Conservation (phyloP, 2,113 vertebrate species). For the Nyctereutes procyonoides region DNA sequence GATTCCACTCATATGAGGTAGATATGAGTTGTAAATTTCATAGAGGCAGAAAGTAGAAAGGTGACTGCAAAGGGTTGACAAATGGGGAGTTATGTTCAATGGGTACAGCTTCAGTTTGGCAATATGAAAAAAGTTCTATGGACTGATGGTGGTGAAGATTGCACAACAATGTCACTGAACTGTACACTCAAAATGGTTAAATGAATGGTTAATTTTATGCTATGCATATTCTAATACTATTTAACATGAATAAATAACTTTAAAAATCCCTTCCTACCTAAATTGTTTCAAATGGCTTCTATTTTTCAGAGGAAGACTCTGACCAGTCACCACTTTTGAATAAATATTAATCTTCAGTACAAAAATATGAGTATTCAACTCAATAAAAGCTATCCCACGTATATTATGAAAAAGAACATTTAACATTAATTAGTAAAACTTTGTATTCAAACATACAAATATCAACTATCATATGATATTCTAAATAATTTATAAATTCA, state of each 20-base stretch:
- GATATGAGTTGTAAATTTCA: background rate
- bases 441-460: background rate
- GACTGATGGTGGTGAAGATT: background rate
- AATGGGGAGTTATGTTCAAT: background rate
- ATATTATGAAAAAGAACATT: background rate
- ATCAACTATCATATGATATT: background rate
- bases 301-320: background rate
- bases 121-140: background rate
- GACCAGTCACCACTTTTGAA: background rate
- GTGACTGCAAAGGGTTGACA: background rate
- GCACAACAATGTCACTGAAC: background rate
- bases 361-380: background rate
- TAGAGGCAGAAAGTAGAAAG: background rate
- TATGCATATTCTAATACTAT: background rate
- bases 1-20: background rate
- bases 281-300: background rate
- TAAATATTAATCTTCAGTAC: background rate
- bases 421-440: background rate
- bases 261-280: background rate
- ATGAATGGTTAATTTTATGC: background rate
- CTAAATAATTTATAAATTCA: slow-evolving; percentile 1
- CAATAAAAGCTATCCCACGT: background rate
- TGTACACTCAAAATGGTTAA: background rate
- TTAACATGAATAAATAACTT: background rate
- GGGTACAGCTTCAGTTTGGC: background rate